Evolutionary conservation across 2,797 vertebrate species (phyloP), one percentile per base, ranked within the genome.

Genomic region (Hafferia zeledoni): DNA sequence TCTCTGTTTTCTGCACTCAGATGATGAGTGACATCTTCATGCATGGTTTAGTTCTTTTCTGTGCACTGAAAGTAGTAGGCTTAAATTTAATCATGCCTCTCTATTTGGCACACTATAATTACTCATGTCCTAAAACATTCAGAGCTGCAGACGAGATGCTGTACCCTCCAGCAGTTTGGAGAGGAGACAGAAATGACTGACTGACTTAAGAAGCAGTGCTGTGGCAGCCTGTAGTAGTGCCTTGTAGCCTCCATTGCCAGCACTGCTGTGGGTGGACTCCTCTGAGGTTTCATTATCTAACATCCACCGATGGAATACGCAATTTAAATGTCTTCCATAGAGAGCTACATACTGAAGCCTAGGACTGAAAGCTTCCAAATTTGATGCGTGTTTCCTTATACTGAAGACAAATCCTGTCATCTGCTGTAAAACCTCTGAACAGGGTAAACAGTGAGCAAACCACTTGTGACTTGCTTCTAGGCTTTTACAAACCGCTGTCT

Each of bases 71-170:
- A 85, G 81, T 74, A 89, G 75, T 55, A 92, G 75, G 18, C 46
- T 89, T 87, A 92, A 87, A 89, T 92, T 87, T 91, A 89, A 89
- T 93, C 86, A 33, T 90, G 64, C 27, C 12, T 87, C 53, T 77
- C n/a, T 83, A 14, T 77, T 92, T 70, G 13, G 61, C 16, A 17
- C 35, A 10, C 77, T 92, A 11, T 71, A 94, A 79, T 96, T 92
- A 86, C 70, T 76, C 5, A 1, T 72, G 84, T 87, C 59, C 86
- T 93, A 41, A 95, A 94, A 55, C 55, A 13, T 76, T 72, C 28
- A 47, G 70, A 76, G 70, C 67, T 87, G 77, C 86, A 79, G 77
- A 50, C 69, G 72, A 64, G 67, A 37, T 93, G 67, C 83, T 1
- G 3, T 61, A 64, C 74, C 80, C 89, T 90, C 46, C 80, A 94